Evolutionary conservation across 2,888 invertebrate species (phyloP), one percentile per base, ranked within the genome.

Genomic region (Nomada ferruginata): DNA sequence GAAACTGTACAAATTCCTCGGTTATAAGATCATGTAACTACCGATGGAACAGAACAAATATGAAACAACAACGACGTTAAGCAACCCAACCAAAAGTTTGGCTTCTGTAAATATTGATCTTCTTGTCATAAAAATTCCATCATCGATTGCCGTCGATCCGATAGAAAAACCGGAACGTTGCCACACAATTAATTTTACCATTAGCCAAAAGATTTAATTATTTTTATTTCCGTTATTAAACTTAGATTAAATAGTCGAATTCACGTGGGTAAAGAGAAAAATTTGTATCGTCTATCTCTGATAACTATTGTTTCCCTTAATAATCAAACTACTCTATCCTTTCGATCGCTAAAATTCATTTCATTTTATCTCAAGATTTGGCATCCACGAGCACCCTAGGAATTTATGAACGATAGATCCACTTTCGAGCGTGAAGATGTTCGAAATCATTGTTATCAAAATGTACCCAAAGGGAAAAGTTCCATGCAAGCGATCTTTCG

Each of bases 401-500:
- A 47, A 47, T 47, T 13, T 11, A 15, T 15, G 15, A 4, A 11
- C 18, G 0, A 52, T n/a, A 2, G 44, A 15, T 66, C 36, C 13
- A 7, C 15, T 23, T 7, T 64, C 0, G 11, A 3, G 7, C 23
- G 13, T 10, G 23, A 23, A 42, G 23, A 23, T 10, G 18, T 42
- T 18, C 23, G 7, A 11, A 0, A 5, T 36, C 36, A 15, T 0
- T 4, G 13, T 26, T 26, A 60, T 60, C 50, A 18, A 10, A 65
- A 5, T 1, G 13, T 29, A 44, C 36, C 42, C 61, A 23, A 79
- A 79, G 65, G 50, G 59, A 73, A 68, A 69, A 64, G 55, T 80
- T 72, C 71, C 79, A 72, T 55, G 20, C 47, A n/a, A 23, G 13
- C 36, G 50, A 61, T 66, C 20, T 26, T 26, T n/a, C 5, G 29